Evolutionary conservation across 2,888 invertebrate species (phyloP), one percentile per base, ranked within the genome.

Genomic region (Masnerella sp.): DNA sequence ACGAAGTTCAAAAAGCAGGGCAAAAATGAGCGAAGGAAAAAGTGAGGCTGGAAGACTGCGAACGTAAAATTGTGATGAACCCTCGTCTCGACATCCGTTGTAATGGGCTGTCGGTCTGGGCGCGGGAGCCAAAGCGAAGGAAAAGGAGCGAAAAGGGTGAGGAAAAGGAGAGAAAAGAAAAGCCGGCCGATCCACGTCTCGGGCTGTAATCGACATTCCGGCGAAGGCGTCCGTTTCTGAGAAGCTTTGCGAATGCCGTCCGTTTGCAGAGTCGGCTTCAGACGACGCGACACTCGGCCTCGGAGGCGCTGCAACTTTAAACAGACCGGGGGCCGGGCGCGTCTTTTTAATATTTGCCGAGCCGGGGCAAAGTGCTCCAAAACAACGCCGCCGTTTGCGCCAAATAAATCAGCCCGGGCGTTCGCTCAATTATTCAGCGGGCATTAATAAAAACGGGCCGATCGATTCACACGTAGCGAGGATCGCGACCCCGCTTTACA

Each of bases 281-380:
- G 58, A 68, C 51, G 59, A 51, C 62, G 62, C 62, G 56, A 62
- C 70, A 52, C 58, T 70, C 42, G 17, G 42, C 20, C 30, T 70
- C 12, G 43, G 38, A 62, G 30, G 11, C 20, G 49, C 32, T 64
- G 58, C 70, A 70, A 64, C 47, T 51, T 70, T 70, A 38, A 70
- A 70, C 40, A 70, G 49, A 36, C 36, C 51, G 40, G 42, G 58
- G 49, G 64, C 51, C 69, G 38, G 20, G 43, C 28, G 36, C 18
- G 34, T 47, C 61, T 61, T 69, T 69, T 69, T 61, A 69, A 69
- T 69, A 61, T 69, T 61, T 69, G 61, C 69, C n/a, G 42, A 70
- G 52, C 62, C 34, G 20, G 30, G 36, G 40, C 38, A 25, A 43
- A 59, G 58, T 43, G 38, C 47, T 36, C 47, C 28, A 52, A 49